Base-by-base conservation (phyloP, 2,113 vertebrate genomes). In the Chaenocephalus aceratus region DNA sequence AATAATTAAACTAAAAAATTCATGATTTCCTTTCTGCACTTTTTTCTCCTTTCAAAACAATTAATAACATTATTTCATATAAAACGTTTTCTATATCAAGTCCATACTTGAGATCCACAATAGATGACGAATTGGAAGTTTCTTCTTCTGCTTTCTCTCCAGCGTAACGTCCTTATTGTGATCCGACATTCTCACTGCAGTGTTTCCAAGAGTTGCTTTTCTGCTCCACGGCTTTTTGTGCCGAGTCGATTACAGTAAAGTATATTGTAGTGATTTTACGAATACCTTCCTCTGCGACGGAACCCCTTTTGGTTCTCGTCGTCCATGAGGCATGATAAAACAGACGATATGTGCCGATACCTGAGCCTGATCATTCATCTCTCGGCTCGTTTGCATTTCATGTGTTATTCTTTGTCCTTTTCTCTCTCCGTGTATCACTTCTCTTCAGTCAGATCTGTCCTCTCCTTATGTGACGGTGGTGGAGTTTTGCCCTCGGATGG, bases 401-500 rank as follows among this genome's bases (percentile, higher is more conserved):
- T 3, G 21, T 30, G 12, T 72, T 8, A 0, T n/a, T 66, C 54
- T 77, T 48, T 26, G 70, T 80, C 66, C 26, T 41, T 62, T 15
- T 41, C 3, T 18, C 3, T 18, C 2, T 16, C 3, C 1, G 23
- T 16, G 34, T 1, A 3, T 48, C 60, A 0, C 14, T 62, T 52
- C 21, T 30, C 10, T 10, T 49, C 6, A 1, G 2, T 72, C 56
- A 10, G 62, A 65, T 1, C 30, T 3, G 58, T 77, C 69, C 54
- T 52, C 62, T 68, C 77, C 56, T 92, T 92, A 94, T 88, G 94
- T 91, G 58, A 95, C 95, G 0, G 94, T 93, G 75, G 95, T 92
- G 72, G 92, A 93, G 90, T 88, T 95, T 77, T 94, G 94, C 41
- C 92, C 91, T 71, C 95, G 82, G 88, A 96, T 94, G 18, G 93